Conservation (phyloP, 1,140 invertebrate species). For the Solenopsis invicta region DNA sequence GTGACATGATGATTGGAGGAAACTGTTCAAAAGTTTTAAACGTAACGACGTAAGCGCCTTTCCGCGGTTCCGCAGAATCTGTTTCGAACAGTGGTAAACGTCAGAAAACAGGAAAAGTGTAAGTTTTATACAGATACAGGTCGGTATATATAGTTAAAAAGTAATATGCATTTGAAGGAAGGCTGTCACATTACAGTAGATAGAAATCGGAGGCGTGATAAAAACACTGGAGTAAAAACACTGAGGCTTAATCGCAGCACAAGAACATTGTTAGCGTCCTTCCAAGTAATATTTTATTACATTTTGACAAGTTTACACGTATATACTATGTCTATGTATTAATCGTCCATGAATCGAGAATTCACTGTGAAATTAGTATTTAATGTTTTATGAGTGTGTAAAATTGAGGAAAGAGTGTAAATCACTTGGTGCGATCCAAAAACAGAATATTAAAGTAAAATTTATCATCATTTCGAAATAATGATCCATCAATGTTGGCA, state of each 20-base stretch:
- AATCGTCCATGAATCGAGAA: background rate
- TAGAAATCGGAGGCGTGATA: constrained; percentile 29
- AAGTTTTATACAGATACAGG: constrained; percentile 10
- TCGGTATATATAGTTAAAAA: constrained; percentile 18
- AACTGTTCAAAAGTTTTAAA: background rate
- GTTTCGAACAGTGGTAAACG: constrained; percentile 13
- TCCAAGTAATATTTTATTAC: constrained; percentile 24
- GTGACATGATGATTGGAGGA: background rate
- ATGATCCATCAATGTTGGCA: background rate
- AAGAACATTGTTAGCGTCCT: background rate
- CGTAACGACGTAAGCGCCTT: background rate
- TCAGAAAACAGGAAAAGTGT: background rate
- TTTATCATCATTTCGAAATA: background rate
- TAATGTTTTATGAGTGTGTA: background rate
- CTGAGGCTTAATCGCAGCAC: background rate
- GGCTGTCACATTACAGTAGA: background rate
- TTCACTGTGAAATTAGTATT: background rate
- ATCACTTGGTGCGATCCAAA: constrained; percentile 21
- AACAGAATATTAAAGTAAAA: constrained; percentile 7
- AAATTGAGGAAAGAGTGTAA: constrained; percentile 25
- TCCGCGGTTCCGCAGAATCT: background rate
- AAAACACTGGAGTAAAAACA: background rate
- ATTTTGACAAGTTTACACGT: background rate
- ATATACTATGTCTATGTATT: background rate
- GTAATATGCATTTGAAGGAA: background rate